Base-by-base conservation (phyloP, 2,797 vertebrate genomes). In the Coendou prehensilis region DNA sequence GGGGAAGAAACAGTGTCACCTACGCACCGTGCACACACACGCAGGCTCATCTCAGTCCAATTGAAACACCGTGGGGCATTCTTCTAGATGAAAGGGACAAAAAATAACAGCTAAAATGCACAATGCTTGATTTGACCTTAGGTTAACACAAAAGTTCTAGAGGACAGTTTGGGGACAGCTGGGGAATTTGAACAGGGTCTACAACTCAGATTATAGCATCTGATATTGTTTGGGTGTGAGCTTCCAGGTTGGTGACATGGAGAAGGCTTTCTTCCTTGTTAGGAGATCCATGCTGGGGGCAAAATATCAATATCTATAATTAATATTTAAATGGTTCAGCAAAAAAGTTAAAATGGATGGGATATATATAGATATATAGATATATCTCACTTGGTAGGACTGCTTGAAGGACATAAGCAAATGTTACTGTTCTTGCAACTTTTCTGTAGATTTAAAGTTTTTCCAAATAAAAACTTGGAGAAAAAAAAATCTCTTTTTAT, bases 361-460 rank as follows among this genome's bases (percentile, higher is more conserved):
- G 17, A 71, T 20, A 69, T n/a, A 37, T 50, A 67, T 13, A 23
- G 54, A 56, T 56, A 17, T 50, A 26, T 28, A 33, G 18, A 20
- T n/a, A 3, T n/a, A 54, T n/a, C 45, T 28, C 37, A 28, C 30
- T 79, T 86, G 56, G 11, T 28, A 23, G 33, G 52, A 79, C 82
- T 93, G 18, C 78, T 76, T 0, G 2, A 73, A 28, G 61, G 26
- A 37, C 87, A 59, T 50, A 22, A 5, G 18, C 4, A 69, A 9
- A 0, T 63, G 4, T 30, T 52, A 75, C 17, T 81, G 14, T 54
- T 85, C 56, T 89, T 56, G 5, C 18, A 80, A 69, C 52, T 71
- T 94, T 76, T 45, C 86, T 95, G 63, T 61, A 87, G 41, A 45
- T 90, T 94, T 90, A 22, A 54, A 80, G 52, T 47, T 88, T 78